Evolutionary conservation across 2,113 vertebrate species (phyloP), one percentile per base, ranked within the genome.

Genomic region (Megaptera novaeangliae): DNA sequence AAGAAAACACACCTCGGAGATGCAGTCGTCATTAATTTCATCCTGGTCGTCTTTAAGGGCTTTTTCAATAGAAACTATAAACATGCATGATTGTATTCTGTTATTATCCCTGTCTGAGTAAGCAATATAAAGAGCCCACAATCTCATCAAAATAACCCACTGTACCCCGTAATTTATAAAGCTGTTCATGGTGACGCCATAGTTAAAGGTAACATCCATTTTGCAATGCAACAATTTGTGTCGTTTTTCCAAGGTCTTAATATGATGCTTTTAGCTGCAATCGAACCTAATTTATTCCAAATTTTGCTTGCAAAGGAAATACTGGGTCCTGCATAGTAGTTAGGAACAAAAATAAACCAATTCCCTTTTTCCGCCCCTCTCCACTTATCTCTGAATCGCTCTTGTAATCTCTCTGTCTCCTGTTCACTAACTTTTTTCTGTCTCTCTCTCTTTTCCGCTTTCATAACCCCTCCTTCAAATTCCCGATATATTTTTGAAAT

Each of bases 121-220:
- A 94, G 89, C 86, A 92, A 66, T 84, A 96, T 90, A 98, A 96
- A 94, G 63, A 97, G 95, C 87, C 80, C 63, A 81, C 89, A 96
- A 95, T 97, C 97, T 93, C 95, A 88, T 97, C 83, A 92, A 82
- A 98, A 97, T 97, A 97, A 92, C 90, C 72, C 69, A 85, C 31
- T 18, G 25, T 75, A 96, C 95, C 87, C 92, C 93, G 71, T 94
- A 97, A 97, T 94, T 98, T 97, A 92, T 90, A 81, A 96, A 92
- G 92, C 90, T 97, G 59, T 96, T 97, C 90, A 75, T 55, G 44
- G 68, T 89, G 78, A 89, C 95, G 82, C 92, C 78, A 39, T 46
- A 90, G 63, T 92, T 96, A 97, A 94, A 95, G 89, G 81, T 94
- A 96, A 88, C 69, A 95, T 96, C 87, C 80, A 95, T 92, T 98